Base-by-base conservation (phyloP, 1,140 invertebrate genomes). In the Papilio polyxenes region DNA sequence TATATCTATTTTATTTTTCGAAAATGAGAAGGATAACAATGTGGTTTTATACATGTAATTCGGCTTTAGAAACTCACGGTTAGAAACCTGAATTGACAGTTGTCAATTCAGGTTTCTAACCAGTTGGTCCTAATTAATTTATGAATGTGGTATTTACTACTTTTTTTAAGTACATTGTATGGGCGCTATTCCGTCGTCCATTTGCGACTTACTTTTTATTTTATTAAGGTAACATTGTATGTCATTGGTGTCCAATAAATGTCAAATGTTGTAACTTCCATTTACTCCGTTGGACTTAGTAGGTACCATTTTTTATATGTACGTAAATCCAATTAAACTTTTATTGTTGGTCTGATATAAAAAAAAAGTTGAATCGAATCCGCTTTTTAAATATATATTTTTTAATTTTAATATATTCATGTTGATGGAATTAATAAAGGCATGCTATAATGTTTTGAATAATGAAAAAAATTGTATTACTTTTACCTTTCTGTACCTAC, bases 241-340 rank as follows among this genome's bases (percentile, higher is more conserved):
- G 23, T 37, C 31, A 72, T 8, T 65, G 65, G 56, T 7, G 6
- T 59, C 17, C 56, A 59, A 59, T 72, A 72, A 72, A 72, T 72
- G 65, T 72, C 65, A 72, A 37, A 31, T 72, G 31, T 72, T 72
- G 65, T 13, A 15, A 72, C 31, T 72, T 72, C 65, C 65, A 40
- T 31, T 37, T 72, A 15, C 13, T 15, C 1, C 3, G 23, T 31
- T 37, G 4, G 13, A 31, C 23, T 23, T 23, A 3, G 20, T 62
- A 23, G 9, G 49, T 53, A 53, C 17, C 3, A 53, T 53, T 53
- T 53, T 53, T 17, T 0, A 53, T 6, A 53, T 17, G 15, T 17
- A 53, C 17, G 15, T 17, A 51, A 51, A 51, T 17, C 15, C 5
- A 15, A 53, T 17, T 53, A 17, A 53, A 15, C 15, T 53, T 17